Conservation (phyloP, 2,113 vertebrate genomes). For the Dryoscopus gambensis region DNA sequence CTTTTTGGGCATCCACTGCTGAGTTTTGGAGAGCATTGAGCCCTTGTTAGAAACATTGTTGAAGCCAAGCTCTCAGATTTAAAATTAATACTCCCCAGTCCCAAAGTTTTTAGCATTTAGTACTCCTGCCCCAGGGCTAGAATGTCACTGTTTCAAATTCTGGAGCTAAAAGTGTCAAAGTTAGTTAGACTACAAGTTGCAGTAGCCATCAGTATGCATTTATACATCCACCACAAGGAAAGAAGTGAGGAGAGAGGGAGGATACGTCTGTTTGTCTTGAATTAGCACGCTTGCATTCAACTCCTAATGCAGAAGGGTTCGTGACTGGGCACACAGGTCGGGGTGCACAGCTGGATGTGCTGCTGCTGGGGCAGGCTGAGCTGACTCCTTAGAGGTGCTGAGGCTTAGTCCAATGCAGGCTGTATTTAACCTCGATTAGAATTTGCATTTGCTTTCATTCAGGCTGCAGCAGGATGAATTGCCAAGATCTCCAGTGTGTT, state of each 20-base stretch:
- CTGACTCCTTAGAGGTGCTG: neutral
- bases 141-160: slow-evolving; percentile 41
- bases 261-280: neutral
- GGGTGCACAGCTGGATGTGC: neutral
- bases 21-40: neutral
- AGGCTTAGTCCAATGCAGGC: neutral
- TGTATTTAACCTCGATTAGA: neutral
- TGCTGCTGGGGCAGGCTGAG: neutral
- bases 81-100: slow-evolving; percentile 24
- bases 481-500: neutral
- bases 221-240: slow-evolving; percentile 1
- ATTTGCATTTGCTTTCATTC: neutral
- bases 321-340: neutral
- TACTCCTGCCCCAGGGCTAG: neutral
- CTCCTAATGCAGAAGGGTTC: neutral
- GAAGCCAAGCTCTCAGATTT: slow-evolving; percentile 28
- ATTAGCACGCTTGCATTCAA: neutral
- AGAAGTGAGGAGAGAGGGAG: neutral
- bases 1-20: slow-evolving; percentile 15
- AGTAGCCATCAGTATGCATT: slow-evolving; percentile 14
- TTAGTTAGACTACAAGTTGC: slow-evolving; percentile 25
- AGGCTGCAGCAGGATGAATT: neutral
- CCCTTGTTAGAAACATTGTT: neutral
- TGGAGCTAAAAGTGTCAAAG: slow-evolving; percentile 59
- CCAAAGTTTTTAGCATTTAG: slow-evolving; percentile 25